A percentile compares a stretch with the other conserved stretches of the same genome.
Evolutionary conservation across 2,113 vertebrate species (phyloP).

Genomic region (Thryonomys swinderianus): DNA sequence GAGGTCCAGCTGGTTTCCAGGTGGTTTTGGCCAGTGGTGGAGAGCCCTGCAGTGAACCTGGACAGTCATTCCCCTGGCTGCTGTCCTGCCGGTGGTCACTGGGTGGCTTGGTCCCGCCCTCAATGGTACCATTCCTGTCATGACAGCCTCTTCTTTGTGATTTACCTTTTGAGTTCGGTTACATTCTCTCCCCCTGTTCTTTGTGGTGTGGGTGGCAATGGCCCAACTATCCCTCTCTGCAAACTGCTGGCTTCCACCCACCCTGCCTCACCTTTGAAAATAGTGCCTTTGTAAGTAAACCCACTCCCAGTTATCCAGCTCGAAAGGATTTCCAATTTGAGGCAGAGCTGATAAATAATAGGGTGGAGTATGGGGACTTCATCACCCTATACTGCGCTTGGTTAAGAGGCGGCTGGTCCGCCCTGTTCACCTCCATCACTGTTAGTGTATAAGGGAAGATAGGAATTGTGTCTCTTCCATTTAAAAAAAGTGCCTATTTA

Average conservation of each 20-base stretch:
- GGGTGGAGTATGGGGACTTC: neutral
- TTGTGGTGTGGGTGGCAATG: too few species aligned
- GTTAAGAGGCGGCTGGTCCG: neutral
- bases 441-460: neutral
- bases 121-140: neutral
- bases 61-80: neutral
- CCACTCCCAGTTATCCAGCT: neutral
- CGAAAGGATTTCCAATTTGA: neutral
- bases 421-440: neutral
- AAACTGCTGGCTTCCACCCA: neutral
- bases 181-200: neutral
- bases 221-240: too few species aligned
- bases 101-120: neutral
- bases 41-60: neutral
- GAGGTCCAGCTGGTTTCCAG: neutral
- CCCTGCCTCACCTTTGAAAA: neutral
- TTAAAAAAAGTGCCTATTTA: neutral
- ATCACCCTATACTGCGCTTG: neutral
- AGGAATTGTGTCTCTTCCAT: neutral
- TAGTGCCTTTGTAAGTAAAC: neutral
- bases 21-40: neutral
- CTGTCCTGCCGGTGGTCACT: neutral
- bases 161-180: rapidly evolving
- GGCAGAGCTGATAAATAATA: neutral
- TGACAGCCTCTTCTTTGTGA: neutral